Evolutionary conservation across 2,888 invertebrate genomes (phyloP).

Genomic region (Ophion obscuratus): DNA sequence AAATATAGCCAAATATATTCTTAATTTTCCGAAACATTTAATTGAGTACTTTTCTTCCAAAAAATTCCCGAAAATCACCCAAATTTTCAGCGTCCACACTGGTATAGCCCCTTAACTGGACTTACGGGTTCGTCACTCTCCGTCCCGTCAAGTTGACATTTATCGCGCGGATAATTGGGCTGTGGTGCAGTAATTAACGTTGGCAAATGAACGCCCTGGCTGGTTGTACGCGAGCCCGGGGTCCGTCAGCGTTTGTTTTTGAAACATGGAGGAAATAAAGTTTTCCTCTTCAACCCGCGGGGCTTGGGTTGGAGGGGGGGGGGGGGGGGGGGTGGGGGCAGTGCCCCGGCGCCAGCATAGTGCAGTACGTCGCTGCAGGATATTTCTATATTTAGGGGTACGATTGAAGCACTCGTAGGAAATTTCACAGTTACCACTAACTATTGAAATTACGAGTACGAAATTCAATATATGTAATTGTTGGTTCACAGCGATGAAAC

Average conservation of each 20-base stretch:
- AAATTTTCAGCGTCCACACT: too few species aligned
- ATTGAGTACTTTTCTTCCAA: too few species aligned
- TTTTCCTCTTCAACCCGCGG: background rate
- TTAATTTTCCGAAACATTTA: too few species aligned
- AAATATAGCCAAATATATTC: too few species aligned
- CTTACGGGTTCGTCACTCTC: slow-evolving; percentile 36
- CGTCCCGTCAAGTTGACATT: slow-evolving; percentile 41
- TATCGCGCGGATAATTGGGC: slow-evolving; percentile 49
- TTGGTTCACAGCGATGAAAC: background rate
- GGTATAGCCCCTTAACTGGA: too few species aligned
- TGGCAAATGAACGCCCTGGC: background rate
- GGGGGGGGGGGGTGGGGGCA: too few species aligned
- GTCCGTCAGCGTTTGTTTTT: slow-evolving; percentile 18
- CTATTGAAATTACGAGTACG: background rate
- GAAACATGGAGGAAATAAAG: slow-evolving; percentile 1
- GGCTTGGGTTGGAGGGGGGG: too few species aligned
- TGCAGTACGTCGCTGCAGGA: background rate
- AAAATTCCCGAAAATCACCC: too few species aligned
- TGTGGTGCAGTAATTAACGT: slow-evolving; percentile 52
- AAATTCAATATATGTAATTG: background rate
- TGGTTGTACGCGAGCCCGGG: background rate
- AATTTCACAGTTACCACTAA: background rate
- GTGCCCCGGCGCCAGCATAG: background rate
- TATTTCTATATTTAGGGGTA: background rate
- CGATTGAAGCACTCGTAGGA: background rate